These are phyloP conservation scores for Nannospalax galili DNA, from an alignment of 2,113 vertebrate genomes.

Conservation along the genomic window DNA sequence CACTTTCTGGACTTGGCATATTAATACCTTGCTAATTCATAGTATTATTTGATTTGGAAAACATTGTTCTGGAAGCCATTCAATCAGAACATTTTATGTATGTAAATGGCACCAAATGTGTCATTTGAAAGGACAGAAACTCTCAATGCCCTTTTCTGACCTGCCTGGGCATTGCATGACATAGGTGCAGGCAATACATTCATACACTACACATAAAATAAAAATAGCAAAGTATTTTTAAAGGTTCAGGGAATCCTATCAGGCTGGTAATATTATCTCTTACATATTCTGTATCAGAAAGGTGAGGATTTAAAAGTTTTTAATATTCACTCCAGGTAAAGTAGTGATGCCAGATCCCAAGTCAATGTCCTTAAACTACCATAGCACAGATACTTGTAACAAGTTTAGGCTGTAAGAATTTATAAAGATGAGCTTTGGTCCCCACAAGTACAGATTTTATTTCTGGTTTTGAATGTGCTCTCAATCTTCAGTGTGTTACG, in stretches of 20 bases:
- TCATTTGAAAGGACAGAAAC: no score
- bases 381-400: not conserved
- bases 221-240: no score
- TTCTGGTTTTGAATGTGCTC: constrained; percentile 31
- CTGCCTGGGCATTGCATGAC: no score
- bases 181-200: no score
- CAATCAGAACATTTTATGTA: not conserved
- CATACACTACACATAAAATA: no score
- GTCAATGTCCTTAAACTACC: not conserved
- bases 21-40: not conserved
- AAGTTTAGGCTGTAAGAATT: not conserved
- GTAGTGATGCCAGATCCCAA: not conserved
- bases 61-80: constrained; percentile 3
- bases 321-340: constrained; percentile 40
- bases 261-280: not conserved
- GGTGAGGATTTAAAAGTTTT: not conserved
- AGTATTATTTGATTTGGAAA: constrained; percentile 39
- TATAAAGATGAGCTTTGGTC: not conserved
- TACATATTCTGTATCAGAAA: not conserved
- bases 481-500: constrained; percentile 27
- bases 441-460: not conserved
- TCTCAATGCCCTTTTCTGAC: no score
- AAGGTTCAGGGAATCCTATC: not conserved
- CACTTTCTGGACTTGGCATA: not conserved
- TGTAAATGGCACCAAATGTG: no score